Evolutionary conservation across 2,113 vertebrate species (phyloP), one percentile per base, ranked within the genome.

Genomic region (Ptilonorhynchus violaceus): DNA sequence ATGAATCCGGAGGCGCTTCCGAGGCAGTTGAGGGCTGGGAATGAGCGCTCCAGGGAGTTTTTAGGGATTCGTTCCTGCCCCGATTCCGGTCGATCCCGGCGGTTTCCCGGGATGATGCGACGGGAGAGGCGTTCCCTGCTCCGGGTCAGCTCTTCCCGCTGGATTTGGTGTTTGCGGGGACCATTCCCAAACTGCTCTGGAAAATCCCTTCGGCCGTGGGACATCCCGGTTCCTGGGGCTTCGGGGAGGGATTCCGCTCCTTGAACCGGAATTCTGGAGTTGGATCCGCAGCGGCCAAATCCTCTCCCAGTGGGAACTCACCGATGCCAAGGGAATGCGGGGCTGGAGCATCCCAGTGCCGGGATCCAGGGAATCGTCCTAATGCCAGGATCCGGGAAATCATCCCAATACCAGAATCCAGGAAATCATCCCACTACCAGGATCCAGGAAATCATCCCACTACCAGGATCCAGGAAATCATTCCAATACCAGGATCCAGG

Each of bases 221-320:
- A 25, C 14, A 23, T 42, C 78, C 56, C 3, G 1, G 6, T 13
- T 30, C 53, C 42, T 4, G 17, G 39, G 49, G n/a, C 24, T 59
- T 11, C 4, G 1, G 7, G 3, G 9, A 6, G 11, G 24, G 25
- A 41, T 62, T 28, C 60, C 37, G 14, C 37, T 62, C 37, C 13
- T 21, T 5, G 0, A 14, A 10, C 8, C 12, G 12, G 4, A 27
- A 7, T 2, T 63, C 11, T 2, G 42, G 27, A 15, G 15, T 60
- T 12, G 13, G 28, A 42, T 52, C 52, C 0, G 37, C 49, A 37
- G 90, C 76, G 31, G 70, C 55, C 20, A 10, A 24, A 75, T 6
- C 13, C 39, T n/a, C 15, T 14, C 85, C 12, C 8, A 25, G 6
- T 5, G 60, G 60, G 60, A 62, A 63, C 28, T 27, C 60, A 11